Percentiles rank a stretch among this genome's conserved stretches.
phyloP scores from a whole-genome alignment of 2,797 vertebrate species.

The Corythornis leucogaster region DNA sequence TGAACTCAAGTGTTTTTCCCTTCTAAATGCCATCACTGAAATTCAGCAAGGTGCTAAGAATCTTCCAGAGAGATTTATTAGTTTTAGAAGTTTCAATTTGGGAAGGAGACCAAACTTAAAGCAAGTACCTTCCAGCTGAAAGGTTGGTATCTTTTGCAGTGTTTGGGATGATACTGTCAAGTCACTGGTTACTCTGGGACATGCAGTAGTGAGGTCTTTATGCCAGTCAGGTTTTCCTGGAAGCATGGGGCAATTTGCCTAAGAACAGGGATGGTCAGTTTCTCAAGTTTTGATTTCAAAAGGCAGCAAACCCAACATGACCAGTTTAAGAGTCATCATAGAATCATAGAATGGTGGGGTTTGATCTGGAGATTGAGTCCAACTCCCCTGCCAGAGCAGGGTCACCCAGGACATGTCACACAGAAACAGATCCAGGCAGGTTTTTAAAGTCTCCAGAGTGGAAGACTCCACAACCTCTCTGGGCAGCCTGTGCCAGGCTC shows the following conservation, averaged over 20 bases:
- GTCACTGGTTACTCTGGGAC: neutral
- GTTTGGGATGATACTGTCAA: neutral
- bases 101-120: neutral
- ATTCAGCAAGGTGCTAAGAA: neutral
- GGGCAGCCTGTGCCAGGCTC: too few species aligned
- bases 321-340: neutral
- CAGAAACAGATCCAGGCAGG: too few species aligned
- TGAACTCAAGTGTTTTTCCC: neutral
- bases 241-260: neutral
- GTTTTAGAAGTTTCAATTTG: neutral
- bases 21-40: neutral
- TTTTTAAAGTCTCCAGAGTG: too few species aligned
- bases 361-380: too few species aligned
- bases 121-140: neutral
- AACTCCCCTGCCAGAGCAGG: too few species aligned
- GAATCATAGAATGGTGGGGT: too few species aligned
- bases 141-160: neutral
- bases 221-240: neutral
- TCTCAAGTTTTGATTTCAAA: neutral
- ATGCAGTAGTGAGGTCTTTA: neutral
- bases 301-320: neutral
- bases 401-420: too few species aligned
- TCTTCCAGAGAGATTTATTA: neutral
- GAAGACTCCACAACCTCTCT: too few species aligned
- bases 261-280: neutral